These are phyloP conservation scores for Halesus radiatus DNA, from an alignment of 1,140 invertebrate species.

Conservation along the genomic window DNA sequence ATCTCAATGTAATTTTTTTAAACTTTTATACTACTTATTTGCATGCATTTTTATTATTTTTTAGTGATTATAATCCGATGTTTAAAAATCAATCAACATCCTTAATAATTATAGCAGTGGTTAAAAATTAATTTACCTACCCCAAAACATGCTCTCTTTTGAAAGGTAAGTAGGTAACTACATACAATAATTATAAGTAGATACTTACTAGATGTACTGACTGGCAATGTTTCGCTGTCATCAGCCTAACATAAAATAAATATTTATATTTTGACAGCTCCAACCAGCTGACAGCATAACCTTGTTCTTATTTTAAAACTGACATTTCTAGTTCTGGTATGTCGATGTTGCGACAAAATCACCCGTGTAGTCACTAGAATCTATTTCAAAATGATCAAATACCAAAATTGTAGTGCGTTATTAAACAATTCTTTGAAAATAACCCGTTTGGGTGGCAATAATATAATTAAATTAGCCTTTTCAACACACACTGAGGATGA, in stretches of 20 bases:
- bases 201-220: too few relatives aligned
- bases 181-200: too few relatives aligned
- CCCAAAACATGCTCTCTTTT: too few relatives aligned
- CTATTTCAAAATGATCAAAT: constrained; percentile 38
- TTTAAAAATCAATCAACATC: too few relatives aligned
- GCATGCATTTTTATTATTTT: too few relatives aligned
- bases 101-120: too few relatives aligned
- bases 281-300: constrained; percentile 38
- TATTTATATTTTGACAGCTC: constrained; percentile 29
- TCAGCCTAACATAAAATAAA: background rate
- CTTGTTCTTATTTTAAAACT: constrained; percentile 43
- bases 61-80: too few relatives aligned
- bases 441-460: constrained; percentile 5
- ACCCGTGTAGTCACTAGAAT: background rate
- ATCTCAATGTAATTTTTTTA: too few relatives aligned
- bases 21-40: too few relatives aligned
- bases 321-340: constrained; percentile 18
- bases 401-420: constrained; percentile 33
- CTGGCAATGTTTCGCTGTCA: too few relatives aligned
- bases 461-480: constrained; percentile 7
- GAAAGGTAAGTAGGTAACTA: too few relatives aligned
- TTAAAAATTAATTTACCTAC: too few relatives aligned
- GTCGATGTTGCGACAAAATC: constrained; percentile 30
- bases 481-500: constrained; percentile 38
- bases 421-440: constrained; percentile 31